Base-by-base conservation (phyloP, 2,888 invertebrate species). In the Koerneria pararmatus region DNA sequence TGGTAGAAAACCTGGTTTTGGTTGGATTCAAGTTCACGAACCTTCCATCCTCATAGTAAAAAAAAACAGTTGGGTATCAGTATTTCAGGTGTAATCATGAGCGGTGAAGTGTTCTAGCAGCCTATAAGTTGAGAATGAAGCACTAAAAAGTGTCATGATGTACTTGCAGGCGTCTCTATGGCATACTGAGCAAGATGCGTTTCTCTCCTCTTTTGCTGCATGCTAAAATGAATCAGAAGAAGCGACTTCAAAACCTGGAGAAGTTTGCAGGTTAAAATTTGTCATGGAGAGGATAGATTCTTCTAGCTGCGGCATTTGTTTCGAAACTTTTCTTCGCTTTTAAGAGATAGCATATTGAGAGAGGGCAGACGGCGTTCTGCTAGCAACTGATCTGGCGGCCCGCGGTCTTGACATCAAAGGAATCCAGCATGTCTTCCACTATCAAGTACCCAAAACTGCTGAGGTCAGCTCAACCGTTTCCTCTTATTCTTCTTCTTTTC, bases 351-450 rank as follows among this genome's bases (percentile, higher is more conserved):
- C 66, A 4, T n/a, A 57, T 19, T 4, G 24, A 84, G 85, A 72
- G 32, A 78, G 77, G 48, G 87, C 88, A 0, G 87, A 88, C 72
- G 90, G 91, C 0, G 84, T 98, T 6, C 88, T 98, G 68, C 90
- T 97, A 2, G 88, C 89, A 0, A 97, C 95, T 0, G 98, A 98
- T 86, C 95, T 99, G 4, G 97, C 98, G 0, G 95, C 98, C 0
- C 88, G 98, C 67, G 98, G 98, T 0, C 86, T 98, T 54, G 98
- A 98, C 86, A 94, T 98, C 77, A 91, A 93, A 0, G 88, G 89
- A 76, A 90, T 98, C 1, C 89, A 95, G 75, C 93, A 95, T 85
- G 95, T 98, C 1, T 88, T 98, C 71, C 98, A 98, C 85, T 98
- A 95, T 85, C 95, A 91, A 84, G 93, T 95, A 1, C 95, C 95